phyloP scores from a whole-genome alignment of 2,888 invertebrate genomes.

The Lasioglossum malachurum region DNA sequence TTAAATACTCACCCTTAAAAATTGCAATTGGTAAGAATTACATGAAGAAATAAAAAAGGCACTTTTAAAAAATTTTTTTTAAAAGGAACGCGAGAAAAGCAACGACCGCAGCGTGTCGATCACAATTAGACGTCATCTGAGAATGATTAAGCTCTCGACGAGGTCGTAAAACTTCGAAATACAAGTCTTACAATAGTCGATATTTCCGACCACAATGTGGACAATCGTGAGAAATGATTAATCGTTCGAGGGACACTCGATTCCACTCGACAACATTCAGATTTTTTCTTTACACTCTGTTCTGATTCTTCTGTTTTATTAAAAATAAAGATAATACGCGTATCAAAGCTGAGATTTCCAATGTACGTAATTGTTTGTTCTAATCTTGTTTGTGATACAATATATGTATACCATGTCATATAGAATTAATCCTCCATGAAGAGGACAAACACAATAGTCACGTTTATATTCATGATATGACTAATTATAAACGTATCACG shows the following conservation, averaged over 20 bases:
- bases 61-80: too few species aligned
- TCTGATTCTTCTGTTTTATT: background rate
- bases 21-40: too few species aligned
- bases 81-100: too few species aligned
- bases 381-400: background rate
- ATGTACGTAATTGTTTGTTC: background rate
- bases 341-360: background rate
- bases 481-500: background rate
- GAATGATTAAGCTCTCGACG: background rate
- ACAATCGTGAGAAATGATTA: background rate
- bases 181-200: too few species aligned
- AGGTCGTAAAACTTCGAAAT: background rate
- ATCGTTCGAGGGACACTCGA: background rate
- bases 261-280: background rate
- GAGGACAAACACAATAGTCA: background rate
- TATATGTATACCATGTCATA: background rate
- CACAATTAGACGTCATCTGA: background rate
- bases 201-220: background rate
- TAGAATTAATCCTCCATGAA: background rate
- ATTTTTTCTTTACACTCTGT: background rate
- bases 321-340: background rate
- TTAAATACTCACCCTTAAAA: too few species aligned
- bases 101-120: background rate
- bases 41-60: too few species aligned
- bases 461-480: background rate